phyloP scores from a whole-genome alignment of 92 coral and sea anemone genomes.

The Epizoanthus scotinus region DNA sequence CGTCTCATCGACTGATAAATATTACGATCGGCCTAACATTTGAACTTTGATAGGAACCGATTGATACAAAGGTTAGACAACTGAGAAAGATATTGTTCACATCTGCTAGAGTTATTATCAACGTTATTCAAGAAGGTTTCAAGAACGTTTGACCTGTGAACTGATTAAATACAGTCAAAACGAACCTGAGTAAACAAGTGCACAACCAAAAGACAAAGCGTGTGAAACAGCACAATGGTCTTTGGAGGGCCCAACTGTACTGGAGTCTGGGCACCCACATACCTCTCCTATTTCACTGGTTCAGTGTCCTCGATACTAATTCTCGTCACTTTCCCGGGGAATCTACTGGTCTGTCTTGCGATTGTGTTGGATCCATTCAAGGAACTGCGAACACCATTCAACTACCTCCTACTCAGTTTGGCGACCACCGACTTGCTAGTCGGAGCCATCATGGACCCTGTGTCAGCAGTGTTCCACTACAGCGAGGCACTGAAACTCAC shows the following conservation, averaged over 20 bases:
- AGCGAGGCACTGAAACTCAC: constrained; percentile 60
- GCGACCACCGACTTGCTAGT: constrained; percentile 80
- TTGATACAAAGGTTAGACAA: too few species aligned
- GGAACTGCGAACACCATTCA: constrained; percentile 77
- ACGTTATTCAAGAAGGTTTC: too few species aligned
- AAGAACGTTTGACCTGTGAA: too few species aligned
- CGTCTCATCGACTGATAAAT: too few species aligned
- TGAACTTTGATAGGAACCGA: too few species aligned
- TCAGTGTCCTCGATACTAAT: constrained; percentile 57
- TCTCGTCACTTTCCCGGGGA: constrained; percentile 77
- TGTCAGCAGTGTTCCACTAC: constrained; percentile 67
- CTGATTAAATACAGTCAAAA: too few species aligned
- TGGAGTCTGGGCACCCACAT: constrained; percentile 46
- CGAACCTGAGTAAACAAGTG: neutral
- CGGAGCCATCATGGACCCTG: constrained; percentile 73
- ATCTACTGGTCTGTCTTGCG: constrained; percentile 71
- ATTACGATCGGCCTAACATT: too few species aligned
- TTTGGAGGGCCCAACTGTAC: constrained; percentile 41
- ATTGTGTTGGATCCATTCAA: constrained; percentile 74
- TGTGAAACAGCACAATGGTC: neutral
- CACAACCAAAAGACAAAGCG: neutral
- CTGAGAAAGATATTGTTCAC: too few species aligned
- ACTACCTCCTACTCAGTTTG: constrained; percentile 69
- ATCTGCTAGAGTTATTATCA: too few species aligned
- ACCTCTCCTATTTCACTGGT: constrained; percentile 73